Percentiles rank a stretch among this genome's conserved stretches.
These are phyloP conservation scores for Microdon myrmicae DNA, from an alignment of 2,888 invertebrate genomes.

Conservation along the genomic window DNA sequence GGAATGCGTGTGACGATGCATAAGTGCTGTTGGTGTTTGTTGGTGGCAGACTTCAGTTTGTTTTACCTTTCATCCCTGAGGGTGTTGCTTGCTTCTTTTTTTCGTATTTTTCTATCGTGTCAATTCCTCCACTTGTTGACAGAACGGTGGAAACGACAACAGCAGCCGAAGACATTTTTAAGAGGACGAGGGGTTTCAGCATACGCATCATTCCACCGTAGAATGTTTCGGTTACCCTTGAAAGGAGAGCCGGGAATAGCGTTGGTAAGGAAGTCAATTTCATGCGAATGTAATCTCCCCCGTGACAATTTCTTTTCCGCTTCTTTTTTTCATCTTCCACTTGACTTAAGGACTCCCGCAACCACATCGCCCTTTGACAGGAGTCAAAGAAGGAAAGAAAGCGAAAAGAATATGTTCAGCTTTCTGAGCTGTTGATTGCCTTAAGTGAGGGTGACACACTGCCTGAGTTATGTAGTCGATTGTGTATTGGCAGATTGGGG, in stretches of 20 bases:
- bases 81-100: too few species aligned
- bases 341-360: slow-evolving; percentile 39
- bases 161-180: slow-evolving; percentile 42
- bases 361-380: slow-evolving; percentile 14
- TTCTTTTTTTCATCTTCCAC: slow-evolving; percentile 50
- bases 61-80: slow-evolving; percentile 25
- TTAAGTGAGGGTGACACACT: slow-evolving; percentile 51
- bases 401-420: slow-evolving; percentile 44
- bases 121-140: slow-evolving; percentile 45
- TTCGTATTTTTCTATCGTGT: slow-evolving; percentile 15
- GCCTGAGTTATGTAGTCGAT: slow-evolving; percentile 23
- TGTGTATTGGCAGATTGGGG: slow-evolving; percentile 4
- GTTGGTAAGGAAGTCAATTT: slow-evolving; percentile 43
- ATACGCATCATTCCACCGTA: slow-evolving; percentile 42
- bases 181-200: slow-evolving; percentile 40
- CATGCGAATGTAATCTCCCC: slow-evolving; percentile 52
- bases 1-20: slow-evolving; percentile 25
- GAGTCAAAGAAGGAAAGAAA: slow-evolving; percentile 28
- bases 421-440: slow-evolving; percentile 51
- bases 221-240: slow-evolving; percentile 41
- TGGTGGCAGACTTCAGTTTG: slow-evolving; percentile 15
- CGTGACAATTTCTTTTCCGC: slow-evolving; percentile 19
- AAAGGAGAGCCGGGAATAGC: neutral
- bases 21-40: slow-evolving; percentile 27
- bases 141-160: slow-evolving; percentile 23